Evolutionary conservation across 2,797 vertebrate species (phyloP).

Genomic region (Cephalopachus bancanus): DNA sequence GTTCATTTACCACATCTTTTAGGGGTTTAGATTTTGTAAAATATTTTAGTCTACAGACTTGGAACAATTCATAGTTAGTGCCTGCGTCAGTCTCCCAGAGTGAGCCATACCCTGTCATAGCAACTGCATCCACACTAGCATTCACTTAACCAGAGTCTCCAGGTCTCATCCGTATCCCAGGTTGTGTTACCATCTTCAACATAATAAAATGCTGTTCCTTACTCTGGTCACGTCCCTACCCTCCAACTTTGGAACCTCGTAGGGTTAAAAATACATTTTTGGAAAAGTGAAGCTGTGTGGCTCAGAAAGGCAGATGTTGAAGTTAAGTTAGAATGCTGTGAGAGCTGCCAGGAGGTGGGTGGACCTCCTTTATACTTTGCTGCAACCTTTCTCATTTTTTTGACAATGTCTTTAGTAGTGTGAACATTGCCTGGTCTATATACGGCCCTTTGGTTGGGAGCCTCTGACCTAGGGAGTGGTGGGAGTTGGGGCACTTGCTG

Average conservation of each 20-base stretch:
- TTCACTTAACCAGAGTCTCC: neutral
- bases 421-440: rapidly evolving
- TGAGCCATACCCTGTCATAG: neutral
- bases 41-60: neutral
- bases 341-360: neutral
- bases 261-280: neutral
- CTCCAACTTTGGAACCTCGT: neutral
- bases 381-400: neutral
- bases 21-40: rapidly evolving
- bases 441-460: neutral
- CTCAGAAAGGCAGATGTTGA: neutral
- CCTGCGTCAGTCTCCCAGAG: neutral
- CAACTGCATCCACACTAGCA: neutral
- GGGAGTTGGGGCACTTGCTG: neutral
- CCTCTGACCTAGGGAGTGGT: too few species aligned
- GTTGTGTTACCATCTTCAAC: neutral
- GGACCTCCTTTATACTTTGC: neutral
- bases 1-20: rapidly evolving
- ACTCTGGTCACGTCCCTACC: too few species aligned
- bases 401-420: rapidly evolving
- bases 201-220: rapidly evolving
- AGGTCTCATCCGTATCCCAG: too few species aligned
- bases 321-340: rapidly evolving
- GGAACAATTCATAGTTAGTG: rapidly evolving
- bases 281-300: neutral